Base-by-base conservation (phyloP, 2,888 invertebrate species). In the Eudemis profundana region DNA sequence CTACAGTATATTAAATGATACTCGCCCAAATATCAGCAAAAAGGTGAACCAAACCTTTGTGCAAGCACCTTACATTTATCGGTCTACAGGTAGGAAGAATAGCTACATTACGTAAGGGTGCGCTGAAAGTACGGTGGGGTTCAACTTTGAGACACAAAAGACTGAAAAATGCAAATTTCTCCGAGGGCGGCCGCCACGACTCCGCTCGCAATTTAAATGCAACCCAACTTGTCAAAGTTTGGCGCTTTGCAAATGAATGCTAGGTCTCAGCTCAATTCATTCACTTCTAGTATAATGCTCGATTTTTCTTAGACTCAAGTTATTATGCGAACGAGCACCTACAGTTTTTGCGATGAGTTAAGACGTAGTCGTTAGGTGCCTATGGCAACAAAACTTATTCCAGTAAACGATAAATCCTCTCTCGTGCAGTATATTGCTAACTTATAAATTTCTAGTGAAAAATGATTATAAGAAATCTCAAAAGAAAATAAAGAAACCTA, bases 161-260 rank as follows among this genome's bases (percentile, higher is more conserved):
- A 82, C 81, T 79, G 79, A 83, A 86, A 87, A 86, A 87, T 86
- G 84, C 78, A 83, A 87, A 87, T 85, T 81, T 75, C 40, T 53
- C 66, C 61, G 69, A 76, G 75, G 75, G 76, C 73, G 78, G 69
- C 74, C 74, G 70, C 68, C 74, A 69, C 73, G 75, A 68, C 74
- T 75, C 71, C 70, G 76, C 73, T 75, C 73, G 79, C 74, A 81
- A 86, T 87, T 87, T 83, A 86, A 88, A 89, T 86, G 84, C 85
- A 86, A 81, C 82, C 83, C 76, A 79, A 85, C 85, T 86, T 87
- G 85, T 83, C 83, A 85, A 87, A 87, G 79, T 85, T 87, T 83
- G 76, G 78, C 78, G 79, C 74, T 80, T 83, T 81, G 78, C 81
- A 83, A 87, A 85, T 85, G 81, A 87, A 84, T 84, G 82, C 77